phyloP scores from a whole-genome alignment of 2,888 invertebrate species.

The Strigamia maritima region DNA sequence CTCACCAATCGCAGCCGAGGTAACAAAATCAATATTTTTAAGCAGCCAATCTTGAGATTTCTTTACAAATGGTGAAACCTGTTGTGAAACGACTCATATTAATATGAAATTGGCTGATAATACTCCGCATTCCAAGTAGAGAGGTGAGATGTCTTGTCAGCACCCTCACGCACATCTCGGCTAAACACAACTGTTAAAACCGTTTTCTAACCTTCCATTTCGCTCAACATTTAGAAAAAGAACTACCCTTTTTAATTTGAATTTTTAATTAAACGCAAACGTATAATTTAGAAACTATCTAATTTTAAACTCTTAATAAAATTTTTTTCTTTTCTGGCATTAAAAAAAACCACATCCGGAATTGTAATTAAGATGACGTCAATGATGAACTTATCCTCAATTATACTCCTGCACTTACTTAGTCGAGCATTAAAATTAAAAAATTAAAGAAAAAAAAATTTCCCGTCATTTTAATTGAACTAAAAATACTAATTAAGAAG shows the following conservation, averaged over 20 bases:
- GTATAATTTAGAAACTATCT: not conserved
- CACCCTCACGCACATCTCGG: slow-evolving; percentile 28
- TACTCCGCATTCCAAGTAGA: slow-evolving; percentile 35
- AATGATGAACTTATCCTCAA: slow-evolving; percentile 11
- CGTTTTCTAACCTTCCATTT: not conserved
- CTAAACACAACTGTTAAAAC: not conserved
- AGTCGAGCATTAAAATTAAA: not conserved
- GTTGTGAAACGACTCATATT: slow-evolving; percentile 41
- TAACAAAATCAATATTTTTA: slow-evolving; percentile 41
- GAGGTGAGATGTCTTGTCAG: slow-evolving; percentile 22
- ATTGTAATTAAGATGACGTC: slow-evolving; percentile 25
- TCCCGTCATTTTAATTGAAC: slow-evolving; percentile 1
- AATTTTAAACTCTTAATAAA: not conserved
- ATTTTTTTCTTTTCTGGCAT: not conserved
- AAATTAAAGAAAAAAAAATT: not conserved
- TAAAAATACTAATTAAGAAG: slow-evolving; percentile 6
- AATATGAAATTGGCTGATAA: slow-evolving; percentile 41
- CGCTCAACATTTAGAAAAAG: not conserved
- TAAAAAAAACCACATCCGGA: not conserved
- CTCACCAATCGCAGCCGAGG: slow-evolving; percentile 39
- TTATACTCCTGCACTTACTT: not conserved
- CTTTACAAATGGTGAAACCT: slow-evolving; percentile 41
- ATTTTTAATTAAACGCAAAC: not conserved
- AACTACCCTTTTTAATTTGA: not conserved
- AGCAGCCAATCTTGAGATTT: slow-evolving; percentile 41